Conservation (phyloP, 2,888 invertebrate genomes). For the Capitulum mitella region DNA sequence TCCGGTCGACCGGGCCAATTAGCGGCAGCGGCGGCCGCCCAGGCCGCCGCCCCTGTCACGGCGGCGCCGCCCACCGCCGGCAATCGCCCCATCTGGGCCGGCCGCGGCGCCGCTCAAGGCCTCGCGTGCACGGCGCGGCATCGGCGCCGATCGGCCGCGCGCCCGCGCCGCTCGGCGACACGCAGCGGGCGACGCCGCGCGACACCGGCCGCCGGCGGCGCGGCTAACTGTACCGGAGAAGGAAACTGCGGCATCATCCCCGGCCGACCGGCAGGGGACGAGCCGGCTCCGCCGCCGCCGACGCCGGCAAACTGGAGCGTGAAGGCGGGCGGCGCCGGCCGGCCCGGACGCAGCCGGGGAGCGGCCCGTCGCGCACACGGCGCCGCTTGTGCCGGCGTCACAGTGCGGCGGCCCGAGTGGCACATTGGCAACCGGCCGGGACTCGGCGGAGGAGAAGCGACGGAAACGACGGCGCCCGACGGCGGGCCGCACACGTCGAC, state of each 20-base stretch:
- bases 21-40: not conserved
- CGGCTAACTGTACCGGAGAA: too few species aligned
- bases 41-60: not conserved
- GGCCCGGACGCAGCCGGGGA: too few species aligned
- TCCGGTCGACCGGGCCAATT: not conserved
- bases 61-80: not conserved
- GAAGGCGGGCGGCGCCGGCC: too few species aligned
- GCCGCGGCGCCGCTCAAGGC: not conserved
- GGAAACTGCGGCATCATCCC: too few species aligned
- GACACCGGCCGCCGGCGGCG: not conserved
- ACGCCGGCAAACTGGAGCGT: not conserved
- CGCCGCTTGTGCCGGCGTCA: not conserved
- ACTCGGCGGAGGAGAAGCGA: too few species aligned
- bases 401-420: not conserved
- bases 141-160: too few species aligned
- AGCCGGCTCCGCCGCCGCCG: too few species aligned
- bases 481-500: too few species aligned
- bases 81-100: not conserved
- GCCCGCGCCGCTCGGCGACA: too few species aligned
- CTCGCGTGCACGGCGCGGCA: not conserved
- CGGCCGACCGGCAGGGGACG: too few species aligned
- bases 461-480: too few species aligned
- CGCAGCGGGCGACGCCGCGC: not conserved
- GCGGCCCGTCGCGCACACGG: too few species aligned
- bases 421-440: not conserved